These are phyloP conservation scores for Holocentrus rufus DNA, from an alignment of 2,797 vertebrate genomes.

Conservation along the genomic window DNA sequence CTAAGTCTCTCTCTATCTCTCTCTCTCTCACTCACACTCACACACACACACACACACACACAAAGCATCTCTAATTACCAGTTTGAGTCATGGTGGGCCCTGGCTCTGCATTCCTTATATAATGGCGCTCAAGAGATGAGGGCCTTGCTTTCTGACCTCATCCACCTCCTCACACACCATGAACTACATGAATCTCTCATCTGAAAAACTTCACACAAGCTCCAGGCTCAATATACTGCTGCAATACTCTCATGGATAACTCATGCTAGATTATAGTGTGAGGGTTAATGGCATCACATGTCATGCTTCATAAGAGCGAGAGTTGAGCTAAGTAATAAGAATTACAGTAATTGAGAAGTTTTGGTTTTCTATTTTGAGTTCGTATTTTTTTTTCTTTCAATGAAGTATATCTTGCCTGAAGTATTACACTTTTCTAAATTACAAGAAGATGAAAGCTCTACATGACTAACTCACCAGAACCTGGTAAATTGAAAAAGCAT, in stretches of 20 bases:
- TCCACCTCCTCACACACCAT: constrained; percentile 64
- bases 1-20: constrained; percentile 5
- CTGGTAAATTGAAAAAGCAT: background rate
- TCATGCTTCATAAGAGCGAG: background rate
- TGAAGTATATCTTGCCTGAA: no score
- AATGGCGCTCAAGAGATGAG: constrained; percentile 59
- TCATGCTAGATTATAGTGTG: background rate
- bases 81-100: constrained; percentile 53
- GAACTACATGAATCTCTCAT: constrained; percentile 62
- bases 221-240: constrained; percentile 58
- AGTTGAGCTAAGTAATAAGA: background rate
- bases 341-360: background rate
- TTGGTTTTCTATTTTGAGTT: background rate
- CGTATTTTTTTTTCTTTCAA: no score
- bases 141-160: constrained; percentile 58
- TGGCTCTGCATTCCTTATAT: constrained; percentile 60
- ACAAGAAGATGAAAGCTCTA: background rate
- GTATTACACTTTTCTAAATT: no score
- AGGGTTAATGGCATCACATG: background rate
- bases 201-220: constrained; percentile 40
- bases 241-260: constrained; percentile 29
- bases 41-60: constrained; percentile 27
- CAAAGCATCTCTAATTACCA: constrained; percentile 62
- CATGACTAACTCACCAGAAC: background rate
- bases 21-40: background rate